Conservation (phyloP, 1,140 invertebrate genomes). For the Tigriopus japonicus region DNA sequence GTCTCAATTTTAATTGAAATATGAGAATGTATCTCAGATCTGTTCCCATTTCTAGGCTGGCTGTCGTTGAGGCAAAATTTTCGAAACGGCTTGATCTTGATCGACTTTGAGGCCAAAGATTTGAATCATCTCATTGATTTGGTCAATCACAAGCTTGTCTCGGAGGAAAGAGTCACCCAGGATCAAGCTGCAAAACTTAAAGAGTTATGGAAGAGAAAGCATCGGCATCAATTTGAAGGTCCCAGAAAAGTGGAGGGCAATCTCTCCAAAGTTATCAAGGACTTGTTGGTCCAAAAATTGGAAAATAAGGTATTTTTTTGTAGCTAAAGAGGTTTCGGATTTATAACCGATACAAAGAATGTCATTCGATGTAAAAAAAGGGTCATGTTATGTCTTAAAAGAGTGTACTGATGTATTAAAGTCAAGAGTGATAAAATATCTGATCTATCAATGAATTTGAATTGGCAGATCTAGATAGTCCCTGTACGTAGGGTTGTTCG, state of each 20-base stretch:
- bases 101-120: conserved; percentile 68
- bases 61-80: conserved; percentile 55
- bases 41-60: conserved; percentile 32
- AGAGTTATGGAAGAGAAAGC: conserved; percentile 2
- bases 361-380: no score
- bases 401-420: no score
- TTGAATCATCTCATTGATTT: conserved; percentile 74
- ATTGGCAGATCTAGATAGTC: no score
- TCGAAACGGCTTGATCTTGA: conserved; percentile 68
- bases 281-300: conserved; percentile 2
- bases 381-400: no score
- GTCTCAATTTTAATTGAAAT: no score
- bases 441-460: no score
- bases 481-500: no score
- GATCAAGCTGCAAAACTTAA: background rate
- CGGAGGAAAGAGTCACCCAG: conserved; percentile 7
- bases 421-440: no score
- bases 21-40: no score
- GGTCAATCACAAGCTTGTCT: conserved; percentile 72
- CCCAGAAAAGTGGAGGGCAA: conserved; percentile 8
- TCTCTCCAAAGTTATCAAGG: conserved; percentile 10
- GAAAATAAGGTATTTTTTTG: background rate
- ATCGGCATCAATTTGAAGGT: conserved; percentile 15
- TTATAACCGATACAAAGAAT: no score
- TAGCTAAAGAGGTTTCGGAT: no score